Conservation (phyloP, 2,113 vertebrate genomes). For the Alces alces region DNA sequence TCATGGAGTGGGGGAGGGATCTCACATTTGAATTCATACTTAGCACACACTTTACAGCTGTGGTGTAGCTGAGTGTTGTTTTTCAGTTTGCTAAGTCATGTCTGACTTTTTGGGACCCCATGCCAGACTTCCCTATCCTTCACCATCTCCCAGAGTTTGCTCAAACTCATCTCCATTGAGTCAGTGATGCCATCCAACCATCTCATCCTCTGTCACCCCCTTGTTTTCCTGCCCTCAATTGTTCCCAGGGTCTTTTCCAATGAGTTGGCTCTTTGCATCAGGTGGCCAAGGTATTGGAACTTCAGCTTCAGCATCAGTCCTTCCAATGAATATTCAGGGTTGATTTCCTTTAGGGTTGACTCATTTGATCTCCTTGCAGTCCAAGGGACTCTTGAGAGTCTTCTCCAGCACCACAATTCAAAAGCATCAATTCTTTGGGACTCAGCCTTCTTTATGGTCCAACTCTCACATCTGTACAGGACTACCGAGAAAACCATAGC, state of each 20-base stretch:
- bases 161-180: background rate
- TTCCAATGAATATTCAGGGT: background rate
- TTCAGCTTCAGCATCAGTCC: background rate
- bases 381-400: background rate
- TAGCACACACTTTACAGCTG: background rate
- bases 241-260: background rate
- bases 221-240: background rate
- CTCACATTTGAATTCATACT: background rate
- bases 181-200: background rate
- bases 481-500: background rate
- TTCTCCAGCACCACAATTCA: background rate
- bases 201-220: background rate
- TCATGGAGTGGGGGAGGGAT: background rate
- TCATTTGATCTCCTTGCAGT: background rate
- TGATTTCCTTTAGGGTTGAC: background rate
- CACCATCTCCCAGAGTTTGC: background rate
- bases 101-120: background rate
- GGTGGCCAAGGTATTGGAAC: background rate
- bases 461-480: background rate
- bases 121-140: background rate
- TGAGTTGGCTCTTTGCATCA: background rate
- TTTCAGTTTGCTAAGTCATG: background rate
- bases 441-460: background rate
- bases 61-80: background rate
- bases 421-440: background rate